phyloP scores from a whole-genome alignment of 2,888 invertebrate genomes.

The Dorcus parallelipipedus region DNA sequence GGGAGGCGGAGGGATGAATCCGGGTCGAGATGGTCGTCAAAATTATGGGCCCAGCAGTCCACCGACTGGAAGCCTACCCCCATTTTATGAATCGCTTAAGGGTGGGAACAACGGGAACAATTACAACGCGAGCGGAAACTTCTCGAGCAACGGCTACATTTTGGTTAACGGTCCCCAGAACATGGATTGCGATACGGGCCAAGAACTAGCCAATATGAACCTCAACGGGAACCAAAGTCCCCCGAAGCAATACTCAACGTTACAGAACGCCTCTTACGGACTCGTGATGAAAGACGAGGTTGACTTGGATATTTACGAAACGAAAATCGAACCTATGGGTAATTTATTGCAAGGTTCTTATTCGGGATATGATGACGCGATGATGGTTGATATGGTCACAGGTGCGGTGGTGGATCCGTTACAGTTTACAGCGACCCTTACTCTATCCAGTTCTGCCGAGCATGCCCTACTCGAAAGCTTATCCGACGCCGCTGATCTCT shows the following conservation, averaged over 20 bases:
- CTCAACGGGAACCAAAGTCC: slow-evolving; percentile 50
- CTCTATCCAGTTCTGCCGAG: slow-evolving; percentile 75
- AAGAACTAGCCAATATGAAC: slow-evolving; percentile 54
- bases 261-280: slow-evolving; percentile 80
- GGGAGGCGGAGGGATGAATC: slow-evolving; percentile 68
- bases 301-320: slow-evolving; percentile 68
- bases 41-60: slow-evolving; percentile 87
- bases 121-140: slow-evolving; percentile 66
- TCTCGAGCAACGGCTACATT: slow-evolving; percentile 63
- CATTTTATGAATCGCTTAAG: slow-evolving; percentile 84
- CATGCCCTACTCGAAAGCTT: slow-evolving; percentile 73
- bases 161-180: slow-evolving; percentile 66
- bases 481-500: slow-evolving; percentile 76
- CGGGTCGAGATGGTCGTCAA: slow-evolving; percentile 75
- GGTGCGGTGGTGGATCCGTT: slow-evolving; percentile 75
- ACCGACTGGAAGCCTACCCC: slow-evolving; percentile 83
- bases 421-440: slow-evolving; percentile 78
- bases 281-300: slow-evolving; percentile 77
- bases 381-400: slow-evolving; percentile 80
- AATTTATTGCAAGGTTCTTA: slow-evolving; percentile 58
- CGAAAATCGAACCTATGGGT: slow-evolving; percentile 66
- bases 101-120: slow-evolving; percentile 68
- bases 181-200: slow-evolving; percentile 75
- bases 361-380: slow-evolving; percentile 70
- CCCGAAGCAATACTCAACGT: slow-evolving; percentile 70